These are phyloP conservation scores for Chalcosyrphus nemorum DNA, from an alignment of 2,888 invertebrate species.

Conservation along the genomic window DNA sequence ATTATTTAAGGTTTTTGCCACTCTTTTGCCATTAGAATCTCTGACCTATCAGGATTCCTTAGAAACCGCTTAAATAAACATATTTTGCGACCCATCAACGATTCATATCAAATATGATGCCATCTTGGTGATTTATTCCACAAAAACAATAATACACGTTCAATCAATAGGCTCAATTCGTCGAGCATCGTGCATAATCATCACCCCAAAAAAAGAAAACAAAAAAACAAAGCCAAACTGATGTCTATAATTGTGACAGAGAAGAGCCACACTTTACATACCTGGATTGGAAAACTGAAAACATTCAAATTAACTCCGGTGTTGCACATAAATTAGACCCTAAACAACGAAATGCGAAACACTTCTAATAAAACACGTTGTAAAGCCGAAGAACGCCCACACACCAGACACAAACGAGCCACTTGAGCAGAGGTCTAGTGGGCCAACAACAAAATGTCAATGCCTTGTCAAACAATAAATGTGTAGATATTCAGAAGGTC, in stretches of 20 bases:
- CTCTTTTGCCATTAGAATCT: neutral
- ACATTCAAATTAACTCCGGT: conserved; percentile 54
- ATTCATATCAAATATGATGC: conserved; percentile 1
- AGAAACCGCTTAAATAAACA: conserved; percentile 1
- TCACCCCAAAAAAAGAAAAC: conserved; percentile 13
- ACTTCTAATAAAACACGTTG: conserved; percentile 39
- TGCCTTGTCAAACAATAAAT: conserved; percentile 41
- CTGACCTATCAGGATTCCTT: neutral
- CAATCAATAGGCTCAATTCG: conserved; percentile 1
- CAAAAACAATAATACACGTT: conserved; percentile 10
- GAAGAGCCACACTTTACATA: conserved; percentile 31
- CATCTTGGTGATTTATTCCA: conserved; percentile 26
- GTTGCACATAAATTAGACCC: conserved; percentile 67
- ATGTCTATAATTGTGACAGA: conserved; percentile 30
- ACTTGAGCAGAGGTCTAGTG: conserved; percentile 26
- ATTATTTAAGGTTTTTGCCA: neutral
- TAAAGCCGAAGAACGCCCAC: conserved; percentile 55
- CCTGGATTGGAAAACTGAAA: conserved; percentile 45
- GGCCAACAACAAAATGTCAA: conserved; percentile 39
- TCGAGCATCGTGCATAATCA: conserved; percentile 23
- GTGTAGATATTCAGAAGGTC: conserved; percentile 44
- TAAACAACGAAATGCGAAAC: conserved; percentile 48
- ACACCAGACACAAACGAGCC: conserved; percentile 8
- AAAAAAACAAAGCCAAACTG: conserved; percentile 8
- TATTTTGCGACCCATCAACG: conserved; percentile 12